Base-by-base conservation (phyloP, 2,113 vertebrate genomes). In the Pedionomus torquatus region DNA sequence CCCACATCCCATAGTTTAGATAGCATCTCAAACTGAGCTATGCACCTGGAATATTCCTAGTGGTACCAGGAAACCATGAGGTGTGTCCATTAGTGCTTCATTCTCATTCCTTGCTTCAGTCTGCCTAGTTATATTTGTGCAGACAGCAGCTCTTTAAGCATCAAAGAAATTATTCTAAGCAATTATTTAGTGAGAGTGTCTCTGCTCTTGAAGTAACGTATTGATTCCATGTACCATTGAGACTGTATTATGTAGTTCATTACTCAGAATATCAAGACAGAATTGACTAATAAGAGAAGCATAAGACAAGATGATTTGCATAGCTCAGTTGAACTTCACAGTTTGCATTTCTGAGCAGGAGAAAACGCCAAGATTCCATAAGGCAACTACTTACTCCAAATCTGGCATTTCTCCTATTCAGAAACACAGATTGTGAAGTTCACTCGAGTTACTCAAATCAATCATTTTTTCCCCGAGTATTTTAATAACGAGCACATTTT, bases 381-480 rank as follows among this genome's bases (percentile, higher is more conserved):
- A 94, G 95, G 95, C 88, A 96, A 77, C 43, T 39, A 76, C 94
- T 95, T 97, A 95, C 92, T 97, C 89, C 83, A 95, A 95, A 93
- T 92, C 91, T 97, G 96, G 94, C 96, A 89, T 83, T 95, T 95
- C 72, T 95, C 58, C 95, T 95, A 66, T 96, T 93, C 90, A 93
- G 81, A 94, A 96, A 94, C 87, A 97, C 94, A 96, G 93, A 95
- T 92, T 97, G 93, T 90, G 93, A 95, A 90, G 95, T 96, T 97
- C 93, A 81, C 79, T 80, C 3, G 5, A 95, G 68, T 93, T 95
- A 87, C 44, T 89, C 83, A 89, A 92, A 94, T 93, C 66, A 69
- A 80, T 92, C 87, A 35, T 26, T 93, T 77, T 92, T 83, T 3
- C 39, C 64, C 68, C 0, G 2, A 74, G 37, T 91, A 85, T 72